Base-by-base conservation (phyloP, 2,888 invertebrate species). In the Brachyopa scutellaris region DNA sequence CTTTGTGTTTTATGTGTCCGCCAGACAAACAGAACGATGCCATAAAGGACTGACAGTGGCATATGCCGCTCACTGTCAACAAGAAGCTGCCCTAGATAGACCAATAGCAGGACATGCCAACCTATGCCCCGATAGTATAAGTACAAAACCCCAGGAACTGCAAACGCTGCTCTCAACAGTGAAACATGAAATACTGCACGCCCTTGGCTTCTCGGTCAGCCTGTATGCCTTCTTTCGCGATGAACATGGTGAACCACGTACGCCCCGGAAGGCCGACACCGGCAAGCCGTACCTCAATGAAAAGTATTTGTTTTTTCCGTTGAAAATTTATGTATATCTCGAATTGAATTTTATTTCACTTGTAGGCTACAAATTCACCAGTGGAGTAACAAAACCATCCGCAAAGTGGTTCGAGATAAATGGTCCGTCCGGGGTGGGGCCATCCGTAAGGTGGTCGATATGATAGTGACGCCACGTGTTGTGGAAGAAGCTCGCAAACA, bases 101-200 rank as follows among this genome's bases (percentile, higher is more conserved):
- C 99, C 99, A 0, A 97, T 99, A 70, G 99, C 99, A 0, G 99
- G 99, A 0, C 99, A 99, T 91, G 98, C 99, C 0, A 99, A 99
- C 92, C 94, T 99, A 85, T 99, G 99, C 87, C 99, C 99, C 0
- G 94, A 95, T 15, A 97, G 97, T 87, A 95, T 99, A 84, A 97
- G 97, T 78, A 97, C 97, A 13, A 96, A 96, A 87, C 94, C 95
- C 49, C 95, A 98, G 86, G 98, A 99, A 88, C 92, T 98, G 85
- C 97, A 96, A 85, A 97, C 96, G 0, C 92, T 98, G 1, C 92
- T 98, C 85, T 98, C 99, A 1, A 99, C 99, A 0, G 98, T 99
- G 9, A 99, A 99, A 88, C 99, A 99, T 90, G 99, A 99, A 91
- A 99, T 99, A 89, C 92, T 99, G 0, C 99, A 99, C 91, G 99